Percentiles rank a stretch among this genome's conserved stretches.
These are phyloP conservation scores for Leptinotarsa defecta DNA, from an alignment of 1,140 invertebrate genomes.

Conservation along the genomic window DNA sequence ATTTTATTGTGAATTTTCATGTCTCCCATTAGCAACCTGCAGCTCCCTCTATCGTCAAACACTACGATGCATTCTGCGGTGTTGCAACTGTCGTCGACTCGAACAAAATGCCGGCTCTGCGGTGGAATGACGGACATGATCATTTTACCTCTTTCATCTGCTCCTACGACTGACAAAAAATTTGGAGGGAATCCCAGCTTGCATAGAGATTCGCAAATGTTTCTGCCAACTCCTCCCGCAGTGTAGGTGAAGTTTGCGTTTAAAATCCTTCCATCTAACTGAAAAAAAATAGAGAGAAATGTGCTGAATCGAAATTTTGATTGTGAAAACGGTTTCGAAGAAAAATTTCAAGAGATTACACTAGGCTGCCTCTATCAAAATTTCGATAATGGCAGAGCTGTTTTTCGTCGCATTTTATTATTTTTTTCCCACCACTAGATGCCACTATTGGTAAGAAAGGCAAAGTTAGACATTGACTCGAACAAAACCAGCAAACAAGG, in stretches of 20 bases:
- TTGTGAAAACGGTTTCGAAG: too few relatives aligned
- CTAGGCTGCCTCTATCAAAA: too few relatives aligned
- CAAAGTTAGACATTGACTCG: too few relatives aligned
- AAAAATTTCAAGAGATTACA: too few relatives aligned
- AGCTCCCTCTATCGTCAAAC: conserved; percentile 74
- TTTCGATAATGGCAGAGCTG: too few relatives aligned
- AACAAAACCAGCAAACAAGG: too few relatives aligned
- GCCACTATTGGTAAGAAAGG: too few relatives aligned
- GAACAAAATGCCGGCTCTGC: conserved; percentile 42
- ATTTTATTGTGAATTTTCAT: conserved; percentile 81
- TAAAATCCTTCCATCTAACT: conserved; percentile 82
- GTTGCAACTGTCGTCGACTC: conserved; percentile 44
- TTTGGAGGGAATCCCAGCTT: conserved; percentile 70
- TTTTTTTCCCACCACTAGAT: too few relatives aligned
- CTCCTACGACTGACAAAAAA: conserved; percentile 81
- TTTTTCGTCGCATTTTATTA: too few relatives aligned
- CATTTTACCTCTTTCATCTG: conserved; percentile 66
- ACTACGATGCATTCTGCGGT: conserved; percentile 79
- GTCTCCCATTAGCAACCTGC: conserved; percentile 79
- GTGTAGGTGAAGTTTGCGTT: conserved; percentile 64
- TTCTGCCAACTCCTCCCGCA: conserved; percentile 87
- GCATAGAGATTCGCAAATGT: conserved; percentile 83
- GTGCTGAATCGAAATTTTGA: too few relatives aligned
- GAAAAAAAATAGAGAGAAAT: conserved; percentile 48
- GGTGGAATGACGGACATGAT: conserved; percentile 54